Evolutionary conservation across 2,888 invertebrate species (phyloP).

Genomic region (Rapana venosa): DNA sequence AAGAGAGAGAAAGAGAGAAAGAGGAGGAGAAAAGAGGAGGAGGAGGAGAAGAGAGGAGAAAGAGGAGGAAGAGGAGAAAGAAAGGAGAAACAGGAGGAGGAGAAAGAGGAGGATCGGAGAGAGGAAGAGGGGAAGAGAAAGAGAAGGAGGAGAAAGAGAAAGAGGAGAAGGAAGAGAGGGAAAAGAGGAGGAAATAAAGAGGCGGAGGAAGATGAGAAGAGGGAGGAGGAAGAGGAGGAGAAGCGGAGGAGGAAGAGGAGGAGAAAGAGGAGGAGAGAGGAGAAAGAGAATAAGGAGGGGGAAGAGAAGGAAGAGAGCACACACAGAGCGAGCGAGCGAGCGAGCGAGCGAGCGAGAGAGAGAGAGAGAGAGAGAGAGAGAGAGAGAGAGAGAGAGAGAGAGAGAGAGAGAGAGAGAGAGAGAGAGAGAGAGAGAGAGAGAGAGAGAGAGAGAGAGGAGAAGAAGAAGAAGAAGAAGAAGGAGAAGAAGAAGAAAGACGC

Average conservation of each 20-base stretch:
- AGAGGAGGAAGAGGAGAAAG: background rate
- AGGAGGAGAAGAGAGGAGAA: constrained; percentile 22
- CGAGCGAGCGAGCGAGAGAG: background rate
- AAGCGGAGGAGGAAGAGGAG: background rate
- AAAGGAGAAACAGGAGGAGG: background rate
- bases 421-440: background rate
- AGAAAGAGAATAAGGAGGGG: background rate
- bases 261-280: background rate
- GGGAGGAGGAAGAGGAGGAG: background rate
- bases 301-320: background rate
- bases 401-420: background rate
- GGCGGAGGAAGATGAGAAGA: background rate
- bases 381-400: constrained; percentile 10
- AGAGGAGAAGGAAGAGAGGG: background rate
- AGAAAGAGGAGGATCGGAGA: constrained; percentile 7
- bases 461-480: background rate
- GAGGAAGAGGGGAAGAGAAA: constrained; percentile 33
- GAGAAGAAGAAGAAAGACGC: no score
- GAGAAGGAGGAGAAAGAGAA: constrained; percentile 17
- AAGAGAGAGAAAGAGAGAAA: background rate
- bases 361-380: constrained; percentile 24
- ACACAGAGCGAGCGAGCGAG: no score
- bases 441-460: background rate
- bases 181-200: background rate
- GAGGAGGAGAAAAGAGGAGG: background rate